These are phyloP conservation scores for Protosalanx chinensis DNA, from an alignment of 2,797 vertebrate genomes.

Conservation along the genomic window DNA sequence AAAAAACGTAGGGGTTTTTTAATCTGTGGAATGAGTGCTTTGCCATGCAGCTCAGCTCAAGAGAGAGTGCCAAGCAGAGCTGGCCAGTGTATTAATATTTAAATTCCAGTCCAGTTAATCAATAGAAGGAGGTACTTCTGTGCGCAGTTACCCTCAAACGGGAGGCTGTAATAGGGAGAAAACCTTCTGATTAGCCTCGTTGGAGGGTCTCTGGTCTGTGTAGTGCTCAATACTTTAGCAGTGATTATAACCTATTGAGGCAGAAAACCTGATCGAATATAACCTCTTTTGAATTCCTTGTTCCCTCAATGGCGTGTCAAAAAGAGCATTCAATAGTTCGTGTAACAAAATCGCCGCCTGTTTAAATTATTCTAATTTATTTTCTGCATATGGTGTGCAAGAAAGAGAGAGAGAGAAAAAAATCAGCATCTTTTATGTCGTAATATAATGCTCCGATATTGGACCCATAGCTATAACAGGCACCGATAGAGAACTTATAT, in stretches of 20 bases:
- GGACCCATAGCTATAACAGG: constrained; percentile 89
- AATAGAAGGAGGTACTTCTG: constrained; percentile 82
- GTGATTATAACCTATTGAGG: constrained; percentile 99
- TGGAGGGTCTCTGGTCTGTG: constrained; percentile 89
- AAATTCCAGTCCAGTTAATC: constrained; percentile 83
- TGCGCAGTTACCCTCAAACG: constrained; percentile 81
- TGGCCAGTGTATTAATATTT: constrained; percentile 82
- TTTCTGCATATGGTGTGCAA: constrained; percentile 85
- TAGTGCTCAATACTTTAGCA: constrained; percentile 92
- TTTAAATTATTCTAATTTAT: constrained; percentile 84
- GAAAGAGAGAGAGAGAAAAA: constrained; percentile 58
- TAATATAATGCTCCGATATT: constrained; percentile 93
- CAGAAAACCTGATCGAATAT: constrained; percentile 99
- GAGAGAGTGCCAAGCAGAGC: constrained; percentile 74
- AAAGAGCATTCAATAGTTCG: constrained; percentile 98
- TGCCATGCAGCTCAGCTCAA: constrained; percentile 76
- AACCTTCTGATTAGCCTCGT: constrained; percentile 92
- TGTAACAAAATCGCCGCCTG: constrained; percentile 87
- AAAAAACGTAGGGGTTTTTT: constrained; percentile 61
- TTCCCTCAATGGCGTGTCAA: constrained; percentile 94
- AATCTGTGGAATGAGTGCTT: constrained; percentile 83
- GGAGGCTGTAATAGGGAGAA: constrained; percentile 90
- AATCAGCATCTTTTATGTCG: constrained; percentile 79
- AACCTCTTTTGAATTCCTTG: constrained; percentile 99
- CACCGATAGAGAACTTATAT: constrained; percentile 97